Conservation (phyloP, 1,140 invertebrate genomes). For the Mya arenaria region DNA sequence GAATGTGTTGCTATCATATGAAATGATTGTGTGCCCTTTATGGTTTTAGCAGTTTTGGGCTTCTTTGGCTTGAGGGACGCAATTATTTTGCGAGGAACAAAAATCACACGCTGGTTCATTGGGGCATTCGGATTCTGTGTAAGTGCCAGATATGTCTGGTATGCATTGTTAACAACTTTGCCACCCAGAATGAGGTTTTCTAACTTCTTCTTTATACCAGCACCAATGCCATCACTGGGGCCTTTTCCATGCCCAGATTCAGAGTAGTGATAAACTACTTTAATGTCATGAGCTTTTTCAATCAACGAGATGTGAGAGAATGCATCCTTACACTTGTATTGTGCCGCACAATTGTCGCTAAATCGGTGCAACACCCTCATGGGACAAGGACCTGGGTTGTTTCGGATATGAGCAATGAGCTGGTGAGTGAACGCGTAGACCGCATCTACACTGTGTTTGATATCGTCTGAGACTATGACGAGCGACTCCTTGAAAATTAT, state of each 20-base stretch:
- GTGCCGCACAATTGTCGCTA: conserved; percentile 40
- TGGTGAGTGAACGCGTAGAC: conserved; percentile 19
- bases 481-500: conserved; percentile 20
- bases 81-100: conserved; percentile 15
- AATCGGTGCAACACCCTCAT: conserved; percentile 33
- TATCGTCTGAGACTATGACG: conserved; percentile 30
- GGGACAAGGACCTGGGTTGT: background rate
- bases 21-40: conserved; percentile 28
- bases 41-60: background rate
- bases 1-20: background rate
- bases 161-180: conserved; percentile 16
- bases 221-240: conserved; percentile 35
- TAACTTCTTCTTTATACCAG: conserved; percentile 19
- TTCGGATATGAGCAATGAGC: conserved; percentile 20
- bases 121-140: background rate
- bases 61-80: background rate
- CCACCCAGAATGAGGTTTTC: conserved; percentile 27
- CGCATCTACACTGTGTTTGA: conserved; percentile 21
- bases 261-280: conserved; percentile 18
- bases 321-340: conserved; percentile 42
- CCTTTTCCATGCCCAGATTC: conserved; percentile 37
- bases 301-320: conserved; percentile 7
- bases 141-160: conserved; percentile 25
- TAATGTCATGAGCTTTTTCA: background rate
- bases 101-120: conserved; percentile 4